Percentiles rank a stretch among this genome's conserved stretches.
Evolutionary conservation across 2,797 vertebrate genomes (phyloP).

Genomic region (Pteropus rufus): DNA sequence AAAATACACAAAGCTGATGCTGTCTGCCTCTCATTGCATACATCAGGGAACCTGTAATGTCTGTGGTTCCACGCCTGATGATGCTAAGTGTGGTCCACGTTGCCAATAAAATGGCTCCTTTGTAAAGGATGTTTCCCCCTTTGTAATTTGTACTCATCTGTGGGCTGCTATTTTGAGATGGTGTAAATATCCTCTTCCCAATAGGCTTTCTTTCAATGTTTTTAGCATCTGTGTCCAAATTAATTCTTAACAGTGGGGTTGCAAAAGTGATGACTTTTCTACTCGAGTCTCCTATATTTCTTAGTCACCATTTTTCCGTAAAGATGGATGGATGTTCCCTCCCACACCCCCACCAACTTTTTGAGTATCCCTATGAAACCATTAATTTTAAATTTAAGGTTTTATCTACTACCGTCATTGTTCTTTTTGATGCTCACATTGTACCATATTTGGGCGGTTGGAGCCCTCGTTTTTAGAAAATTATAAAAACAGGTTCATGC

Average conservation of each 20-base stretch:
- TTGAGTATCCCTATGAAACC: neutral
- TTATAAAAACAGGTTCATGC: slow-evolving; percentile 2
- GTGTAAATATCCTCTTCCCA: neutral
- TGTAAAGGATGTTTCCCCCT: neutral
- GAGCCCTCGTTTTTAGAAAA: neutral
- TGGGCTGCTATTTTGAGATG: neutral
- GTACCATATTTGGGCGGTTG: neutral
- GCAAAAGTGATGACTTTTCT: neutral
- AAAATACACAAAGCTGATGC: neutral
- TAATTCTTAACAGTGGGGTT: neutral
- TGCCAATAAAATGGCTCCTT: neutral
- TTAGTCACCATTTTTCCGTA: slow-evolving; percentile 13
- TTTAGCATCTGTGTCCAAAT: neutral
- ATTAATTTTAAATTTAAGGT: neutral
- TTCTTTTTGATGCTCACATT: neutral
- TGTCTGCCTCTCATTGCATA: neutral
- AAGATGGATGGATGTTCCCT: neutral
- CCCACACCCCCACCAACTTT: neutral
- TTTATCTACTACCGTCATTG: neutral
- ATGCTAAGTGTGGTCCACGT: neutral
- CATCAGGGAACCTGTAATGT: neutral
- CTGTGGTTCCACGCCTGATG: neutral
- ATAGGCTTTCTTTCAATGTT: neutral
- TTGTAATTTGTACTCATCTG: neutral
- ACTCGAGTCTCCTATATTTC: neutral